Conservation (phyloP, 1,140 invertebrate species). For the Dinoponera quadriceps region DNA sequence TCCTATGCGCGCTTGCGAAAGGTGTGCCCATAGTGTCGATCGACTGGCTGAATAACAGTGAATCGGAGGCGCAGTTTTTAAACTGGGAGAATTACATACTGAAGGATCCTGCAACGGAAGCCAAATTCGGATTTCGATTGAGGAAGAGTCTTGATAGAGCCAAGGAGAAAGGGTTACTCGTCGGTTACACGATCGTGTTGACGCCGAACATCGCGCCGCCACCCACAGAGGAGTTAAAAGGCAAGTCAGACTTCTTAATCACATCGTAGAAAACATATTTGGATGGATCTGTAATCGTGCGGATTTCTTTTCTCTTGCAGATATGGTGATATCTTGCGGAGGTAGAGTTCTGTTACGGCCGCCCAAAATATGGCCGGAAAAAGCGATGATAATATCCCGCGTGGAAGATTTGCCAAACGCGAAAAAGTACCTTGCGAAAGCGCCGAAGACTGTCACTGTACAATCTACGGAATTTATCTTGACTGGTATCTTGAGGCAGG, state of each 20-base stretch:
- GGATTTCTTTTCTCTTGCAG: conserved; percentile 76
- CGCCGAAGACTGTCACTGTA: conserved; percentile 78
- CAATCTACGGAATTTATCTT: conserved; percentile 84
- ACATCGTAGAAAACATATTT: conserved; percentile 10
- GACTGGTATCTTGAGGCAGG: conserved; percentile 83
- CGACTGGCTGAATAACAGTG: conserved; percentile 82
- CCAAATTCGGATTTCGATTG: conserved; percentile 82
- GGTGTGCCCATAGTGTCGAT: conserved; percentile 84
- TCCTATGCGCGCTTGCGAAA: conserved; percentile 83
- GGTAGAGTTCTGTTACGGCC: conserved; percentile 77
- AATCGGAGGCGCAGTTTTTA: conserved; percentile 73
- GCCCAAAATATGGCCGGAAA: conserved; percentile 79
- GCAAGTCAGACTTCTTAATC: conserved; percentile 73
- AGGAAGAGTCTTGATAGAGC: conserved; percentile 80
- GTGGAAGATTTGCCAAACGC: conserved; percentile 79
- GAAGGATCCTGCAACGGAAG: conserved; percentile 82
- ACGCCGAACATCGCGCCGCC: conserved; percentile 83
- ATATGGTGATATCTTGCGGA: conserved; percentile 81
- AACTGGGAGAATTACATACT: conserved; percentile 82
- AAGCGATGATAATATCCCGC: conserved; percentile 80
- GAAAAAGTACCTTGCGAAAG: conserved; percentile 77
- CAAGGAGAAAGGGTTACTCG: conserved; percentile 76
- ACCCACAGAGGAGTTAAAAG: conserved; percentile 84
- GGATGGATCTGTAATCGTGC: not conserved
- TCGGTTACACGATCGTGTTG: conserved; percentile 80